Conservation (phyloP, 1,140 invertebrate species). For the Cotesia chilonis region DNA sequence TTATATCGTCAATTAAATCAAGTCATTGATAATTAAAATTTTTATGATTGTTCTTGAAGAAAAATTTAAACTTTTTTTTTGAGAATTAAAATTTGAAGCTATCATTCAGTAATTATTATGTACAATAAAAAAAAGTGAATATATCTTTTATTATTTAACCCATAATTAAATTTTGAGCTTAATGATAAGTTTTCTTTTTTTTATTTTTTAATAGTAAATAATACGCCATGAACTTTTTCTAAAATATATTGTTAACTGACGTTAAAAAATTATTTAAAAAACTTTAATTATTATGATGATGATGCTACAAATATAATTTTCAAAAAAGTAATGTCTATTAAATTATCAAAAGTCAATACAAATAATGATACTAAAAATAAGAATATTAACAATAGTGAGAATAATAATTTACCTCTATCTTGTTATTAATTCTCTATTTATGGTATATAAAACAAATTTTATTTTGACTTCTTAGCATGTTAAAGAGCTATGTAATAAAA, state of each 20-base stretch:
- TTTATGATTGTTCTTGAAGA: neutral
- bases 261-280: neutral
- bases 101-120: too few species aligned
- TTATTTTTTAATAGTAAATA: too few species aligned
- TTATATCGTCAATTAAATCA: too few species aligned
- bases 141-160: too few species aligned
- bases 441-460: neutral
- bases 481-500: too few species aligned
- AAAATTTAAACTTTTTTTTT: neutral
- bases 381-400: neutral
- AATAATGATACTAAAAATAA: neutral
- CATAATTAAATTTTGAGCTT: too few species aligned
- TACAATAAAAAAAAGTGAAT: too few species aligned
- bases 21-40: too few species aligned
- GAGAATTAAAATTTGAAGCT: too few species aligned
- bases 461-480: neutral
- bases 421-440: slow-evolving; percentile 12
- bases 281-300: neutral
- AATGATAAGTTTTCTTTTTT: too few species aligned
- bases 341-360: slow-evolving; percentile 26
- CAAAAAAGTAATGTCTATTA: slow-evolving; percentile 19
- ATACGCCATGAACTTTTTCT: too few species aligned
- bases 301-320: neutral
- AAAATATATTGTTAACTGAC: too few species aligned
- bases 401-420: slow-evolving; percentile 1